Conservation (phyloP, 2,888 invertebrate species). For the Scaptomyza polygonia region DNA sequence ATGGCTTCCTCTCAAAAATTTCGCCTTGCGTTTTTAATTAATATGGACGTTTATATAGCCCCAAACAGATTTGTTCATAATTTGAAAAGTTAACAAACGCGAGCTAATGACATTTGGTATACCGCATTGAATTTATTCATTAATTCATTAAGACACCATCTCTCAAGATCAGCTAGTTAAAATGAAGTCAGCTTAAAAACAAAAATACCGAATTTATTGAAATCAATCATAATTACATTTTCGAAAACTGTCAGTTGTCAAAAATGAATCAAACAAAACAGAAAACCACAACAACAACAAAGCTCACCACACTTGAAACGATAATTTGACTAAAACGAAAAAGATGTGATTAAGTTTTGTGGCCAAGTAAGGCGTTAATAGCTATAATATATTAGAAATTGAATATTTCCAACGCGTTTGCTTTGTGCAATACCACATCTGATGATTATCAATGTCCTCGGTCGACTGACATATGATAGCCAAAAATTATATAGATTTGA, state of each 20-base stretch:
- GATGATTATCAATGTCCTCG: constrained; percentile 35
- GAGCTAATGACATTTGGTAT: constrained; percentile 28
- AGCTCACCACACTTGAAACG: background rate
- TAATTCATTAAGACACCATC: background rate
- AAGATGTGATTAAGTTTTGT: constrained; percentile 4
- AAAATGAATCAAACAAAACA: constrained; percentile 10
- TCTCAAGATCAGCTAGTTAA: constrained; percentile 8
- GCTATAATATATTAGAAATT: constrained; percentile 20
- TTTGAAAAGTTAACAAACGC: constrained; percentile 21
- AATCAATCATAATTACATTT: constrained; percentile 10
- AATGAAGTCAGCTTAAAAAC: background rate
- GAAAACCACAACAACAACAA: background rate
- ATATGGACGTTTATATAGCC: constrained; percentile 1
- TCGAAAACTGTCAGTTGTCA: background rate
- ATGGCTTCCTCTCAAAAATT: constrained; percentile 18
- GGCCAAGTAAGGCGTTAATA: constrained; percentile 34
- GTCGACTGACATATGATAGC: constrained; percentile 14
- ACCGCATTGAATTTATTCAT: constrained; percentile 13
- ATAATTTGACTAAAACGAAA: background rate
- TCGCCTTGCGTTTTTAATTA: constrained; percentile 1
- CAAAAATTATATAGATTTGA: constrained; percentile 3
- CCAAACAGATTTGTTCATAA: background rate
- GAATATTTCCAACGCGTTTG: constrained; percentile 43
- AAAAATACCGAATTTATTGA: constrained; percentile 12
- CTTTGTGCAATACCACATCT: constrained; percentile 6